Evolutionary conservation across 1,140 invertebrate species (phyloP), one percentile per base, ranked within the genome.

Genomic region (Cotesia glomerata): DNA sequence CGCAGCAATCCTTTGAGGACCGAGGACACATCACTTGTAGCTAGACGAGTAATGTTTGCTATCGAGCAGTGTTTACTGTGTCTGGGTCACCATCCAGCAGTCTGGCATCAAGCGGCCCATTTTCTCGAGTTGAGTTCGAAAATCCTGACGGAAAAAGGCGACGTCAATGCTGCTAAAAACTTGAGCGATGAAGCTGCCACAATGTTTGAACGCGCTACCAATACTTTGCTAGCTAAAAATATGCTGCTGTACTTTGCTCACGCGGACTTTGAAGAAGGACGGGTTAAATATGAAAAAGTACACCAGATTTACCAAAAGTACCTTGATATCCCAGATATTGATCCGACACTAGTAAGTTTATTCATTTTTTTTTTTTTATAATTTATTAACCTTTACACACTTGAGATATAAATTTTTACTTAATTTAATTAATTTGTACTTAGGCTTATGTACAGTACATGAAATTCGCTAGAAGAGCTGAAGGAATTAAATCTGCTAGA

Each of bases 81-180:
- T 84, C 86, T 99, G 5, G 97, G 97, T 3, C 97, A 99, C 88
- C 97, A 99, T 89, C 96, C 97, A 0, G 98, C 99, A 77, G 95
- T 99, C 59, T 99, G 98, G 98, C 97, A 98, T 84, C 97, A 99
- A 88, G 97, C 97, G 0, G 97, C 98, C 0, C 93, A 97, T 76
- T 99, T 97, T 86, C 89, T 99, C 11, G 97, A 99, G 84, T 91
- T 96, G 77, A 97, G 96, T 72, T 95, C 96, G 5, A 97, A 97
- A 83, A 90, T 96, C 68, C 88, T 99, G 8, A 92, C 93, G 18
- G 97, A 99, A 82, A 99, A 99, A 88, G 98, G 97, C 81, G 97
- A 98, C 86, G 93, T 97, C 16, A 96, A 94, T 84, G 93, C 95
- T 1, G 92, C 95, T 0, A 97, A 97, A 82, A 88, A 94, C 76